phyloP scores from a whole-genome alignment of 2,113 vertebrate genomes.

The Macquaria ambigua region DNA sequence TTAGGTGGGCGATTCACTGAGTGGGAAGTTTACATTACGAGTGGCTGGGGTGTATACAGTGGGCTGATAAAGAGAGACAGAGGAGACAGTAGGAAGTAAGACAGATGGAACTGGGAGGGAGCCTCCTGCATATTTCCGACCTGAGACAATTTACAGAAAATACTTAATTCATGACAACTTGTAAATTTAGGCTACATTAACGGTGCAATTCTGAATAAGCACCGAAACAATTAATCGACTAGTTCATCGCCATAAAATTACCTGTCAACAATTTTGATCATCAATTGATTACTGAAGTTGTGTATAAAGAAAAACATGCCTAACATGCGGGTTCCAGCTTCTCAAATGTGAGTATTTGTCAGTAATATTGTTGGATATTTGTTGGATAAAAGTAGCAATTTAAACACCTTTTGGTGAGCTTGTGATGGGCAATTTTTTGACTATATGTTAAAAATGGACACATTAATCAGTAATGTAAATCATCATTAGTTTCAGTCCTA shows the following conservation, averaged over 20 bases:
- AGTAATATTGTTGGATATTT: background rate
- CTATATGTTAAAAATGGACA: too few species aligned
- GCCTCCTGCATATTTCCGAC: constrained; percentile 39
- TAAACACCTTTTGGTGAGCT: background rate
- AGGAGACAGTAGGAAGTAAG: constrained; percentile 57
- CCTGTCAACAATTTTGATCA: too few species aligned
- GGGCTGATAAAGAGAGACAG: constrained; percentile 56
- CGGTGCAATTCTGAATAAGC: background rate
- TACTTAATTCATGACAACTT: constrained; percentile 10
- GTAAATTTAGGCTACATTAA: background rate
- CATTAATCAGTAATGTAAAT: too few species aligned
- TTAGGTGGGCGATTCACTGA: constrained; percentile 61
- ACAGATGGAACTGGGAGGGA: constrained; percentile 49
- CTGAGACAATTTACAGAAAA: constrained; percentile 32
- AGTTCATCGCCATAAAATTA: background rate
- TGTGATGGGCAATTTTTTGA: background rate
- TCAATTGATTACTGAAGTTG: background rate
- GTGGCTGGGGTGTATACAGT: constrained; percentile 66
- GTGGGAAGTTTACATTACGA: constrained; percentile 79
- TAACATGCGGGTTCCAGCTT: too few species aligned
- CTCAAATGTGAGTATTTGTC: too few species aligned
- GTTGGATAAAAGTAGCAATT: background rate
- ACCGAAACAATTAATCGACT: background rate
- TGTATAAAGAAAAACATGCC: background rate
- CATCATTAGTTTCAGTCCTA: too few species aligned